Base-by-base conservation (phyloP, 2,113 vertebrate genomes). In the Heterotilapia buettikoferi region DNA sequence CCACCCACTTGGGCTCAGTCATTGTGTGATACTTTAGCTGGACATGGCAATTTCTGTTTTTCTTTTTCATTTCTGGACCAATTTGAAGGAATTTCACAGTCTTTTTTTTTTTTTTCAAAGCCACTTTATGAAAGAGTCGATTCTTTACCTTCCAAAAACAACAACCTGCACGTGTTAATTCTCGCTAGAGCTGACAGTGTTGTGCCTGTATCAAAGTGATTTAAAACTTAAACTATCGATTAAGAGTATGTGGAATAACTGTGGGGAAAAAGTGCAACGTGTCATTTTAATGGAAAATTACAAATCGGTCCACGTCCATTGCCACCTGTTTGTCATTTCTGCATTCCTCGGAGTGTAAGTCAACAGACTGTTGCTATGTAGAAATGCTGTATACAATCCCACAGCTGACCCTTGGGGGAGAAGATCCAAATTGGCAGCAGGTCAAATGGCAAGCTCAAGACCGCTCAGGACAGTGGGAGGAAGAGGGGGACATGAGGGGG, bases 71-170 rank as follows among this genome's bases (percentile, higher is more conserved):
- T 84, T 71, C 85, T 93, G 91, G 90, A 88, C 26, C 82, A 83
- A 92, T 93, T 80, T 89, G 54, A 90, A 89, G 87, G 78, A 87
- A 83, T 90, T 92, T 87, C 59, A 57, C 19, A 31, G 38, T 38
- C 7, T 84, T 82, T 84, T 88, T 84, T 83, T 84, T 83, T 84
- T 85, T 86, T 71, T 73, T 29, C 13, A 85, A 82, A 84, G 59
- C 84, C 21, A 91, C 82, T 86, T 89, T 43, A 88, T 90, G 88
- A 94, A 94, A 89, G 89, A 90, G 61, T 86, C 88, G 79, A n/a
- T 86, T 90, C 85, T 93, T 90, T 40, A 18, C 50, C 84, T 88
- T 92, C 90, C 92, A 94, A 94, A 88, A 45, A 78, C 82, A 93
- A 93, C 79, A 88, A 87, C 79, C 54, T 84, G 82, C 89, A 92